phyloP scores from a whole-genome alignment of 2,113 vertebrate species.

The Hoplias malabaricus region DNA sequence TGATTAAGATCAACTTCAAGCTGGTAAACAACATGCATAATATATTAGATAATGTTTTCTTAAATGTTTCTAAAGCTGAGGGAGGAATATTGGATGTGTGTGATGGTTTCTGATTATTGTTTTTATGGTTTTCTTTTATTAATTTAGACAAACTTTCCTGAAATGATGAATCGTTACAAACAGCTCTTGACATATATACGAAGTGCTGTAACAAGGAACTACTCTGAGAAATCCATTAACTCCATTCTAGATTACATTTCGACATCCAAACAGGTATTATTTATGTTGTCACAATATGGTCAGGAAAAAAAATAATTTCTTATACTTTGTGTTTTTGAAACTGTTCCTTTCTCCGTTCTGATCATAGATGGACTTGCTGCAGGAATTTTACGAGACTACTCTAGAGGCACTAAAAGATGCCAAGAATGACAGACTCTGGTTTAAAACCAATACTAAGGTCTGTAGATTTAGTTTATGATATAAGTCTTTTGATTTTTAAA shows the following conservation, averaged over 20 bases:
- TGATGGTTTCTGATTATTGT: not conserved
- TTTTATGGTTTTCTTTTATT: not conserved
- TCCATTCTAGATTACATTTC: conserved; percentile 99
- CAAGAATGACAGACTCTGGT: conserved; percentile 96
- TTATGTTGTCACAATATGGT: conserved; percentile 1
- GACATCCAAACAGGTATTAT: conserved; percentile 97
- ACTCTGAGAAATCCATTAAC: conserved; percentile 99
- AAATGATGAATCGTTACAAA: conserved; percentile 99
- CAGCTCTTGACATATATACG: conserved; percentile 96
- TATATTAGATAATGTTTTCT: not conserved
- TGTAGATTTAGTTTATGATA: not conserved
- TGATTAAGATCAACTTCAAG: conserved; percentile 99
- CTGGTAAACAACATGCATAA: conserved; percentile 76
- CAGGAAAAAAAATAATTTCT: not conserved
- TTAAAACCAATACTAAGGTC: conserved; percentile 99
- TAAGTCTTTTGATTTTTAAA: not conserved
- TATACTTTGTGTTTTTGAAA: not conserved
- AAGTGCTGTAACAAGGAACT: conserved; percentile 98
- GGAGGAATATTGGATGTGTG: not conserved
- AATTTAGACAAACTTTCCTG: conserved; percentile 92
- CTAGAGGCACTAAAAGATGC: conserved; percentile 97
- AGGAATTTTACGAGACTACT: conserved; percentile 99
- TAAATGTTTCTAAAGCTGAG: not conserved
- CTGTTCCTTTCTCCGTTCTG: conserved; percentile 48
- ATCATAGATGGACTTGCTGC: conserved; percentile 95